phyloP scores from a whole-genome alignment of 2,888 invertebrate species.

The Acanthococcus lagerstroemiae region DNA sequence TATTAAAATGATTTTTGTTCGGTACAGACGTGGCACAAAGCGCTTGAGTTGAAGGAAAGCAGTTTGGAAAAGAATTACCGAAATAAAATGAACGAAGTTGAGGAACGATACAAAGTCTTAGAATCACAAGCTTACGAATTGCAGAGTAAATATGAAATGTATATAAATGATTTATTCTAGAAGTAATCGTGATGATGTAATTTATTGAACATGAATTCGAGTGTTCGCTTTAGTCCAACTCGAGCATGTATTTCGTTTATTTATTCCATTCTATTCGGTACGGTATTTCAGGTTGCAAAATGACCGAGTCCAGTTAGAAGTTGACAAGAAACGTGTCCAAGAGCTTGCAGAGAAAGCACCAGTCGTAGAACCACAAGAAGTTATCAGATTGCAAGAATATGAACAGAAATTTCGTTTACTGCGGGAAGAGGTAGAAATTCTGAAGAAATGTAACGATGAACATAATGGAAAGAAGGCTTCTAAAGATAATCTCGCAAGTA shows the following conservation, averaged over 20 bases:
- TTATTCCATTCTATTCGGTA: too few relatives aligned
- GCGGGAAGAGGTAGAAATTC: constrained; percentile 13
- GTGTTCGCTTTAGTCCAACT: too few relatives aligned
- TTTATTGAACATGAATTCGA: too few relatives aligned
- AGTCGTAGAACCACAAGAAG: background rate
- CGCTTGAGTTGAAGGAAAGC: constrained; percentile 7
- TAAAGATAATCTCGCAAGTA: background rate
- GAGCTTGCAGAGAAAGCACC: background rate
- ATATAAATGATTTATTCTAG: too few relatives aligned
- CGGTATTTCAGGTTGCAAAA: constrained; percentile 4
- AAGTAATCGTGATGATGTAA: too few relatives aligned
- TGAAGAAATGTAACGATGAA: background rate
- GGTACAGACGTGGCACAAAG: background rate
- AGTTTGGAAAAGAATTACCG: background rate
- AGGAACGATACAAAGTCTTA: background rate
- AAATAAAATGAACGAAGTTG: background rate
- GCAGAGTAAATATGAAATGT: constrained; percentile 11
- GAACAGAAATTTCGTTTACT: constrained; percentile 10
- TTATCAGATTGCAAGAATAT: constrained; percentile 9
- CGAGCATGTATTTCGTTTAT: too few relatives aligned
- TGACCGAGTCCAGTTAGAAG: background rate
- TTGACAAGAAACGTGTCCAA: background rate
- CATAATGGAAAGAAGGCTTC: background rate
- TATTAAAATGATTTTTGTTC: background rate
- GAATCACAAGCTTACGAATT: constrained; percentile 1